Conservation (phyloP, 1,140 invertebrate genomes). For the Eufriesea mexicana region DNA sequence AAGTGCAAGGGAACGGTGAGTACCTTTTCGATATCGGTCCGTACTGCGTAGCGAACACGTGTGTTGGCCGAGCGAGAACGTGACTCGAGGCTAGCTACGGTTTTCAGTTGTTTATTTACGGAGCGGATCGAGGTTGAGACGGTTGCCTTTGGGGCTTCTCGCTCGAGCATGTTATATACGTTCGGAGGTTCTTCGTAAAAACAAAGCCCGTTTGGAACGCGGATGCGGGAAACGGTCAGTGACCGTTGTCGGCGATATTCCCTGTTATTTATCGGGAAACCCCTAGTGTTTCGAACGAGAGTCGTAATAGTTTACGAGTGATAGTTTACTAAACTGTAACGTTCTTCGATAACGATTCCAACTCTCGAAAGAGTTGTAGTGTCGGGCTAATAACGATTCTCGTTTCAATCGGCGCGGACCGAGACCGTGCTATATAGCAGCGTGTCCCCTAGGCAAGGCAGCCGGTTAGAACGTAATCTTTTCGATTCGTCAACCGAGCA, state of each 20-base stretch:
- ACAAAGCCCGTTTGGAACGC: no score
- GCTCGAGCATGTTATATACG: no score
- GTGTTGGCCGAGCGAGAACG: neutral
- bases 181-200: no score
- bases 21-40: neutral
- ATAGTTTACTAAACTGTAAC: neutral
- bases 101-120: neutral
- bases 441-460: neutral
- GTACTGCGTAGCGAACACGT: neutral
- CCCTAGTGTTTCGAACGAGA: no score
- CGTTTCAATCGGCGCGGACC: neutral
- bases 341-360: neutral
- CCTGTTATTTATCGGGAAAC: no score
- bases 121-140: neutral
- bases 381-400: neutral
- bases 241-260: no score
- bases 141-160: no score
- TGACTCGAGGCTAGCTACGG: neutral
- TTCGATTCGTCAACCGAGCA: neutral
- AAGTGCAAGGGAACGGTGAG: neutral
- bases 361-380: no score
- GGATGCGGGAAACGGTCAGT: no score
- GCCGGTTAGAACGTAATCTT: neutral
- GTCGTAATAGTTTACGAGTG: no score
- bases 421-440: neutral